phyloP scores from a whole-genome alignment of 2,113 vertebrate genomes.

The Pseudonaja textilis region DNA sequence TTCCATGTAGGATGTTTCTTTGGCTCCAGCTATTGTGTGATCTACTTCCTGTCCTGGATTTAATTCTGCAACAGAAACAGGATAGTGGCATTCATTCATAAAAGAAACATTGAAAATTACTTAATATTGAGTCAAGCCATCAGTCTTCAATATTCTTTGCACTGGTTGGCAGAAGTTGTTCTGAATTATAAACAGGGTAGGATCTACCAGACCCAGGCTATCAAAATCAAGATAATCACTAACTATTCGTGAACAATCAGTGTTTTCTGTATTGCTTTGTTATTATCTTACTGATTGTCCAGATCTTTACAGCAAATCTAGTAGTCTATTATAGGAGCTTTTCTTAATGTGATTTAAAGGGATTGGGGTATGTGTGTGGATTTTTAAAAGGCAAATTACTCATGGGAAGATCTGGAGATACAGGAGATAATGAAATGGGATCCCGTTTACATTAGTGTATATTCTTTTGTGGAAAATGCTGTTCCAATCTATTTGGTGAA shows the following conservation, averaged over 20 bases:
- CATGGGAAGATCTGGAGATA: neutral
- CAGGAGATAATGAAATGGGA: neutral
- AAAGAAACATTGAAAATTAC: neutral
- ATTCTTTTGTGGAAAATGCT: neutral
- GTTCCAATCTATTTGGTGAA: neutral
- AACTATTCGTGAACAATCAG: neutral
- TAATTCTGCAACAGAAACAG: slow-evolving; percentile 8
- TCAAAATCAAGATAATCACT: neutral
- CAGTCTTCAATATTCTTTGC: neutral
- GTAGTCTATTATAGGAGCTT: neutral
- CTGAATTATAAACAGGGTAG: neutral
- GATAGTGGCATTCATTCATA: neutral
- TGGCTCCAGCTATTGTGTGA: neutral
- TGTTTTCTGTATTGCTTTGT: neutral
- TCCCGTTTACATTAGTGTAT: neutral
- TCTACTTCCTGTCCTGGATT: neutral
- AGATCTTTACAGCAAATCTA: neutral
- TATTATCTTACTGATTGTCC: neutral
- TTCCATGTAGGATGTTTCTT: neutral
- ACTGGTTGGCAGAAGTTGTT: neutral
- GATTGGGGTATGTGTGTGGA: neutral
- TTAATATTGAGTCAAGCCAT: neutral
- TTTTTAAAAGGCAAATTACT: neutral
- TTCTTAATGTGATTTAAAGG: neutral
- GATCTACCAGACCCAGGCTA: neutral